Evolutionary conservation across 2,113 vertebrate species (phyloP).

Genomic region (Chrysemys picta): DNA sequence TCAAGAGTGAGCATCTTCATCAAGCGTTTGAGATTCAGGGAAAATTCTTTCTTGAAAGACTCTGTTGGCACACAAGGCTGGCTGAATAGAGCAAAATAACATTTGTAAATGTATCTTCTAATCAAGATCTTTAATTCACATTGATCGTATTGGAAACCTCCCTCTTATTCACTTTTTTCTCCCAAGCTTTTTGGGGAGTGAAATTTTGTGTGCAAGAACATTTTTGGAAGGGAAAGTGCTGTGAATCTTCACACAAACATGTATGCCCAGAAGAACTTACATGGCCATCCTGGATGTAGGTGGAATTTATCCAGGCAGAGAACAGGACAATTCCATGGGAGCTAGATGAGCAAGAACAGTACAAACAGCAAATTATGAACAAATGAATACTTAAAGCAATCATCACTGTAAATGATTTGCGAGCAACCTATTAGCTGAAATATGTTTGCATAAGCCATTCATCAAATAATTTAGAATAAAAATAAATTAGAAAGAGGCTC

Average conservation of each 20-base stretch:
- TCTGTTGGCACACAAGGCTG: neutral
- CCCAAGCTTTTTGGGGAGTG: neutral
- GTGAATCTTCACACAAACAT: neutral
- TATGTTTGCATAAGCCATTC: neutral
- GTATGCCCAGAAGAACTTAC: neutral
- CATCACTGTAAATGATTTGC: neutral
- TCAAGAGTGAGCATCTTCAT: neutral
- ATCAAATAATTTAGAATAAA: conserved; percentile 16
- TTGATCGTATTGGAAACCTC: neutral
- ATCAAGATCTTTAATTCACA: neutral
- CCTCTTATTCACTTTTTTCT: neutral
- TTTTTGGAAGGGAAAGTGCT: neutral
- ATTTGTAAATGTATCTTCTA: neutral
- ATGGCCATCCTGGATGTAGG: neutral
- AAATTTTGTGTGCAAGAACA: neutral
- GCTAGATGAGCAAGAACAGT: neutral
- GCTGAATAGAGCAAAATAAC: neutral
- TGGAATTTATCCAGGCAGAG: neutral
- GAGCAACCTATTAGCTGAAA: neutral
- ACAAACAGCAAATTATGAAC: neutral
- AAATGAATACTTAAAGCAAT: neutral
- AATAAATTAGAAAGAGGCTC: neutral
- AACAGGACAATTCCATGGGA: neutral
- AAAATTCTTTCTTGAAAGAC: neutral
- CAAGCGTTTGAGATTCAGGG: neutral